These are phyloP conservation scores for Apostichopus leukothele DNA, from an alignment of 53 echinoderm and acorn worm species.

Conservation along the genomic window DNA sequence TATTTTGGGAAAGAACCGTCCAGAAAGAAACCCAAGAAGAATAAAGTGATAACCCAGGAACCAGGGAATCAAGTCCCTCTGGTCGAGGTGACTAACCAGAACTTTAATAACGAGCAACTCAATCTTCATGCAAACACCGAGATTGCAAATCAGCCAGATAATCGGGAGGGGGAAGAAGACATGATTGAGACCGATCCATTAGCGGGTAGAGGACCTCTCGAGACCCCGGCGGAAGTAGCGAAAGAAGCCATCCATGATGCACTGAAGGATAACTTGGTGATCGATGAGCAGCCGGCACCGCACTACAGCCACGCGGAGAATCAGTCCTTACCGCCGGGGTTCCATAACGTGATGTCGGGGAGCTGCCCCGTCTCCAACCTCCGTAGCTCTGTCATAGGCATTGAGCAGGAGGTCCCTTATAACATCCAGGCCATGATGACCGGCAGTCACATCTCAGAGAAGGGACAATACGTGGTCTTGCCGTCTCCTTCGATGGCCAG, in stretches of 20 bases:
- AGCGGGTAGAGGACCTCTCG: neutral
- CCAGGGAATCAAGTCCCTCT: neutral
- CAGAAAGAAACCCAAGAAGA: neutral
- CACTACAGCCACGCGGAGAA: neutral
- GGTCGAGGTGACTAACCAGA: neutral
- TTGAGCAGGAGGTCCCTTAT: slow-evolving; percentile 14
- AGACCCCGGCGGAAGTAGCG: neutral
- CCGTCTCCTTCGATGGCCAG: neutral
- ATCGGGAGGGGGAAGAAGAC: neutral
- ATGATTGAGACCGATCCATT: neutral
- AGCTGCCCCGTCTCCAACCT: neutral
- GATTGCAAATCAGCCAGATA: neutral
- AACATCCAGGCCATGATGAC: slow-evolving; percentile 5
- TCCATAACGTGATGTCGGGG: neutral
- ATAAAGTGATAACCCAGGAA: neutral
- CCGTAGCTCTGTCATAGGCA: neutral
- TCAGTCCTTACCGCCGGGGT: neutral
- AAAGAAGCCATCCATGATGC: slow-evolving; percentile 5
- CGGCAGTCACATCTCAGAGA: neutral
- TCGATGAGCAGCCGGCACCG: slow-evolving; percentile 17
- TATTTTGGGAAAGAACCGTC: neutral
- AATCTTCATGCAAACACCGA: neutral
- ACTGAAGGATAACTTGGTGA: slow-evolving; percentile 11
- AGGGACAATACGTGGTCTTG: neutral
- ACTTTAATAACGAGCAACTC: neutral